A percentile compares a stretch with the other conserved stretches of the same genome.
Conservation (phyloP, 2,888 invertebrate species). For the Plutella xylostella region DNA sequence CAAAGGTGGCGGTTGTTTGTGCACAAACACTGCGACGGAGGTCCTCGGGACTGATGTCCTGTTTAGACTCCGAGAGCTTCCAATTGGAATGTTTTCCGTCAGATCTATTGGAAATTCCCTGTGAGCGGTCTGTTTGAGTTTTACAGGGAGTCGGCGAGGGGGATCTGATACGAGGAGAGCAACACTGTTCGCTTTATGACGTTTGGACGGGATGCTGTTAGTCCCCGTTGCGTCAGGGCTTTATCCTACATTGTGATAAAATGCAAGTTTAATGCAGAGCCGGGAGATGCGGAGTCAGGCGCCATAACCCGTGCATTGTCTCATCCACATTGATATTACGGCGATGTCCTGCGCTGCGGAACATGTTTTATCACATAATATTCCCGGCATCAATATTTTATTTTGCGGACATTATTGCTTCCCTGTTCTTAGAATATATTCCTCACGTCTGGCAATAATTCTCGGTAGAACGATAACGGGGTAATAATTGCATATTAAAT, state of each 20-base stretch:
- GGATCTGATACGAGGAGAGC: neutral
- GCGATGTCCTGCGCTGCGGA: too few relatives aligned
- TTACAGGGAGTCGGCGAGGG: neutral
- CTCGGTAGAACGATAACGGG: too few relatives aligned
- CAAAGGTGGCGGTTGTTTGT: conserved; percentile 21
- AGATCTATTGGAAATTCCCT: neutral
- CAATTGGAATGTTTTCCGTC: neutral
- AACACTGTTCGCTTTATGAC: neutral
- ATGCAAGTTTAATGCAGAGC: conserved; percentile 2
- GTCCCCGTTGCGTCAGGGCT: neutral
- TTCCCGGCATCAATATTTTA: too few relatives aligned
- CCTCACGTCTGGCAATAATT: too few relatives aligned
- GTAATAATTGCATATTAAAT: too few relatives aligned
- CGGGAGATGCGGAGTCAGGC: neutral
- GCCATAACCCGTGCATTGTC: conserved; percentile 16
- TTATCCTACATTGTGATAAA: conserved; percentile 4
- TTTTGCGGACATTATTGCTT: too few relatives aligned
- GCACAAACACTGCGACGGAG: too few relatives aligned
- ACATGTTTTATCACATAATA: too few relatives aligned
- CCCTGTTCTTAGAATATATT: too few relatives aligned
- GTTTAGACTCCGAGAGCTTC: too few relatives aligned
- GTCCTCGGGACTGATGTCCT: too few relatives aligned
- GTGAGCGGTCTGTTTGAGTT: neutral
- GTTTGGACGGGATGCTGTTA: neutral
- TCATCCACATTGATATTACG: too few relatives aligned